phyloP scores from a whole-genome alignment of 2,113 vertebrate species.

The Speoplatyrhinus poulsoni region DNA sequence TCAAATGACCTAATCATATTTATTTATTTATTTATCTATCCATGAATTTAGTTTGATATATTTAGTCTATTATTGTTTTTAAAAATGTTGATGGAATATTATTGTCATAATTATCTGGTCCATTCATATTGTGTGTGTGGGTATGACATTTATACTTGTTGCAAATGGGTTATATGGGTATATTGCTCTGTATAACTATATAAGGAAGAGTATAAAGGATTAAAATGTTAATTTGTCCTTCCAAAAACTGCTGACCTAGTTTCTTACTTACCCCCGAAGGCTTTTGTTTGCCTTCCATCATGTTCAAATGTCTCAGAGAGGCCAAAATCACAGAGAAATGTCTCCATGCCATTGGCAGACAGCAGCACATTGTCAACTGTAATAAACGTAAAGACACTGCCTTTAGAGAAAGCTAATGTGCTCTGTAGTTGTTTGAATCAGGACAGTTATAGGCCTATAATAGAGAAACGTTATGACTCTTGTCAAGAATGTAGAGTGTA shows the following conservation, averaged over 20 bases:
- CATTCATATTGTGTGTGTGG: no score
- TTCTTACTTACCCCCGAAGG: constrained; percentile 60
- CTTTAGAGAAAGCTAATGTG: constrained; percentile 44
- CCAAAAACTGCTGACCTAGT: neutral
- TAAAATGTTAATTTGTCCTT: neutral
- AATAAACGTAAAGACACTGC: constrained; percentile 48
- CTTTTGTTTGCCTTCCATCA: constrained; percentile 66
- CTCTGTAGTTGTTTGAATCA: constrained; percentile 33
- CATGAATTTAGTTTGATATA: no score
- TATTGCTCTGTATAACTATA: no score
- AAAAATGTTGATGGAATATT: no score
- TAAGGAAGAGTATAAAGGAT: no score
- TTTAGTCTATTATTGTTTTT: no score
- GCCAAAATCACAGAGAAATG: constrained; percentile 94
- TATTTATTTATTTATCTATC: no score
- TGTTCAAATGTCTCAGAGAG: constrained; percentile 85
- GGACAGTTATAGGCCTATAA: neutral
- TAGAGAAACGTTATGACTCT: no score
- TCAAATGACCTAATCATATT: no score
- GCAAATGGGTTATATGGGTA: no score
- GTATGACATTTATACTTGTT: no score
- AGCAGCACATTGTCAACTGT: constrained; percentile 94
- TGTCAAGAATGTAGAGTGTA: neutral
- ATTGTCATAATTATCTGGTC: no score
- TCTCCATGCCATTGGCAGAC: constrained; percentile 83